Evolutionary conservation across 2,113 vertebrate genomes (phyloP).

Genomic region (Probosciger aterrimus): DNA sequence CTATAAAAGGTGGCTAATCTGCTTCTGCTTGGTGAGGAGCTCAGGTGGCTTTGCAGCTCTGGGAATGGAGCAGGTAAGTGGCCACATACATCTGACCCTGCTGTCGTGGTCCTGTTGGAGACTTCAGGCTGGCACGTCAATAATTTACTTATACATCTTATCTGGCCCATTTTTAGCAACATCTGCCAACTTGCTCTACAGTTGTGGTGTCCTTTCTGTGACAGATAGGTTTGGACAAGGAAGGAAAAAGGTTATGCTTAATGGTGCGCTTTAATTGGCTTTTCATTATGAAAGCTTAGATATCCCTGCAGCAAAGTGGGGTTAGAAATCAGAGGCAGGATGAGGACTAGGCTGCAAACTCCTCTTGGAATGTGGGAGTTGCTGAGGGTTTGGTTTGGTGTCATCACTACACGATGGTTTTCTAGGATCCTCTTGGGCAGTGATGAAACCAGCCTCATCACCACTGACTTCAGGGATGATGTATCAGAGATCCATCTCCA

Average conservation of each 20-base stretch:
- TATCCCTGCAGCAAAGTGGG: background rate
- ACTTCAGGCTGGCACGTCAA: background rate
- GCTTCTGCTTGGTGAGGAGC: background rate
- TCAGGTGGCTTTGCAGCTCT: background rate
- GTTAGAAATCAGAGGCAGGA: background rate
- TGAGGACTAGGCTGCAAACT: background rate
- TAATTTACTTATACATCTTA: background rate
- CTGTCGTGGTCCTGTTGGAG: background rate
- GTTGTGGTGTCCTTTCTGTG: background rate
- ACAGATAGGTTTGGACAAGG: constrained; percentile 8
- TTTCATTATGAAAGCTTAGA: background rate
- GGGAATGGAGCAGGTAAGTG: background rate
- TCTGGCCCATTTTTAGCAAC: background rate
- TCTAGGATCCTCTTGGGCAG: background rate
- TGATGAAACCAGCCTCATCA: accelerated
- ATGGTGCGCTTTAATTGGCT: background rate
- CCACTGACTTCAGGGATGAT: background rate
- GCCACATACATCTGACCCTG: background rate
- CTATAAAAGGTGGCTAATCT: constrained; percentile 9
- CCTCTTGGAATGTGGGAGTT: background rate
- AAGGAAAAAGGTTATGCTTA: background rate
- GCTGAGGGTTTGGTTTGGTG: background rate
- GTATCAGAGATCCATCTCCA: accelerated
- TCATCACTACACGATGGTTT: background rate
- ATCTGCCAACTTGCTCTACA: background rate